Evolutionary conservation across 2,888 invertebrate species (phyloP).

Genomic region (Taenaris catops): DNA sequence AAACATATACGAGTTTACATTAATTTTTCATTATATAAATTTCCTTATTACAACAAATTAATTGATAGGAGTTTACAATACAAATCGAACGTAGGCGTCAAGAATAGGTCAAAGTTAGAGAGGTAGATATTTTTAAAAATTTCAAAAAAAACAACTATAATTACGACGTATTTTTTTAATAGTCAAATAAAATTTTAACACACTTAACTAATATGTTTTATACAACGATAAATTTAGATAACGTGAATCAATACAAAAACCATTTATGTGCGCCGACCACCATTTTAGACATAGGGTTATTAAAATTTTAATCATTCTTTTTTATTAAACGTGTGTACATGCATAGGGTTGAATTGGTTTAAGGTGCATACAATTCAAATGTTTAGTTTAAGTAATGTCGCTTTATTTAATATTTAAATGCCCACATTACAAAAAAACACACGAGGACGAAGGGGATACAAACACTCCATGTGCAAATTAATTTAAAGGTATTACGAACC

Average conservation of each 20-base stretch:
- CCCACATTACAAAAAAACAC: slow-evolving; percentile 52
- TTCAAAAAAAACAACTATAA: too few species aligned
- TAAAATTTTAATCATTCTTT: slow-evolving; percentile 24
- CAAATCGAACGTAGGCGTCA: too few species aligned
- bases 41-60: too few species aligned
- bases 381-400: slow-evolving; percentile 39
- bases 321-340: slow-evolving; percentile 52
- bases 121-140: too few species aligned
- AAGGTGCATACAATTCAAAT: slow-evolving; percentile 56
- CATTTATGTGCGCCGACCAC: slow-evolving; percentile 8
- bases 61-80: too few species aligned
- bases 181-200: neutral
- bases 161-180: too few species aligned
- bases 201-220: neutral
- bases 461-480: slow-evolving; percentile 78
- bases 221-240: slow-evolving; percentile 7
- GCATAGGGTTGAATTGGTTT: slow-evolving; percentile 48
- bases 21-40: too few species aligned
- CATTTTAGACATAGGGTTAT: slow-evolving; percentile 12
- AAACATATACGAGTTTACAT: too few species aligned
- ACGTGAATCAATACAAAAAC: slow-evolving; percentile 10
- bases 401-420: slow-evolving; percentile 32
- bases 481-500: slow-evolving; percentile 82
- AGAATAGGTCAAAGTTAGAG: too few species aligned
- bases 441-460: slow-evolving; percentile 63